These are phyloP conservation scores for Tragelaphus strepsiceros DNA, from an alignment of 2,113 vertebrate genomes.

Conservation along the genomic window DNA sequence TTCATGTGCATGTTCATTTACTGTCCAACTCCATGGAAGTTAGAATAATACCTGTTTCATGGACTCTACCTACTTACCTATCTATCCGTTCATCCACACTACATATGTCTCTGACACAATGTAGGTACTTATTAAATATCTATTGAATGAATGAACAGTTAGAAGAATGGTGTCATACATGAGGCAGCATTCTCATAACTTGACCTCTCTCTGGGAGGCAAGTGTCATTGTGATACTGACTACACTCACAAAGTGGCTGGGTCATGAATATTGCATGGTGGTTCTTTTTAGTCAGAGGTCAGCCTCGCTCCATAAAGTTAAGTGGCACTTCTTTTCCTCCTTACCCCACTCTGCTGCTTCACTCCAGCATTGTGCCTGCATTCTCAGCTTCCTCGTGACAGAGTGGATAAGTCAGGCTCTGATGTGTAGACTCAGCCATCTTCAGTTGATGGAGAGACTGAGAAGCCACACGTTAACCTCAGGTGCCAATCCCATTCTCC, in stretches of 20 bases:
- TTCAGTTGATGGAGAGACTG: background rate
- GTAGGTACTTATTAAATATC: background rate
- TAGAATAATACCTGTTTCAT: background rate
- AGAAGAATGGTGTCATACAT: background rate
- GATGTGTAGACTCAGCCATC: background rate
- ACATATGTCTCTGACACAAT: background rate
- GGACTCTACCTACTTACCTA: background rate
- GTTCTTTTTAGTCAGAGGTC: background rate
- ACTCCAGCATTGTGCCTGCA: background rate
- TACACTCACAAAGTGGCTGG: background rate
- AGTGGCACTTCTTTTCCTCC: no score
- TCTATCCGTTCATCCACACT: background rate
- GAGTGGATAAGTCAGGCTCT: background rate
- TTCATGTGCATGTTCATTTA: background rate
- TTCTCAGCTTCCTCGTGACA: background rate
- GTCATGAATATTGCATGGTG: background rate
- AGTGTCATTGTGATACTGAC: background rate
- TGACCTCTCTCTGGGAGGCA: background rate
- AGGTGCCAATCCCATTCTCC: background rate
- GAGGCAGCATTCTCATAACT: background rate
- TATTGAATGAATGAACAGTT: background rate
- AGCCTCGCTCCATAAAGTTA: background rate
- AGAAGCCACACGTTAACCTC: background rate
- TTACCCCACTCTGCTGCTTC: background rate
- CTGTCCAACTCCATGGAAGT: background rate